Base-by-base conservation (phyloP, 2,113 vertebrate species). In the Martes martes region DNA sequence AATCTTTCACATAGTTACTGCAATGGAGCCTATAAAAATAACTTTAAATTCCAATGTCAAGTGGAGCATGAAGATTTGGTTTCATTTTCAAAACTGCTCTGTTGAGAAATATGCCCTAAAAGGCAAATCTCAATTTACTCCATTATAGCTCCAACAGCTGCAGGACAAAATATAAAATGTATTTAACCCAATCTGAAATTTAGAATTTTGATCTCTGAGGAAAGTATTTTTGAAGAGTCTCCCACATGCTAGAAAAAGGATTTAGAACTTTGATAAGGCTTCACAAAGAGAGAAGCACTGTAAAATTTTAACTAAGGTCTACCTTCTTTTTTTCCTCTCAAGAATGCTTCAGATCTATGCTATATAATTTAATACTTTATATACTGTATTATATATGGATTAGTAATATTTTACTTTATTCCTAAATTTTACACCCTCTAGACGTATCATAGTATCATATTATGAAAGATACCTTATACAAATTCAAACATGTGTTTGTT, bases 41-140 rank as follows among this genome's bases (percentile, higher is more conserved):
- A 95, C 97, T 97, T 97, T 76, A 96, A 98, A 98, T 98, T 97
- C 98, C 98, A 96, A 55, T 86, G 95, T 88, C 98, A 96, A 96
- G 88, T 96, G 93, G 73, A 97, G 96, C 91, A 57, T 95, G 97
- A 95, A 97, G 91, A 98, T 98, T 97, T 36, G 91, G 98, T 98
- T 98, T 98, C 97, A 97, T 98, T 98, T 97, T 97, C 97, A 96
- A 95, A 98, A 98, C 92, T 96, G 71, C 78, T 96, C 90, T 88
- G 94, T 89, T 97, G 90, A 98, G 96, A 96, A 92, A 94, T 97
- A 95, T 18, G 15, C 83, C 92, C 94, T 96, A 95, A 96, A 98
- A 96, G 92, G 97, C 89, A 82, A 96, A 94, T 98, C 97, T 98
- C 98, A 69, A 88, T 97, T 98, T 98, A 97, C 97, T 74, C 92